Conservation (phyloP, 2,113 vertebrate genomes). For the Forbesichthys papilliferus region DNA sequence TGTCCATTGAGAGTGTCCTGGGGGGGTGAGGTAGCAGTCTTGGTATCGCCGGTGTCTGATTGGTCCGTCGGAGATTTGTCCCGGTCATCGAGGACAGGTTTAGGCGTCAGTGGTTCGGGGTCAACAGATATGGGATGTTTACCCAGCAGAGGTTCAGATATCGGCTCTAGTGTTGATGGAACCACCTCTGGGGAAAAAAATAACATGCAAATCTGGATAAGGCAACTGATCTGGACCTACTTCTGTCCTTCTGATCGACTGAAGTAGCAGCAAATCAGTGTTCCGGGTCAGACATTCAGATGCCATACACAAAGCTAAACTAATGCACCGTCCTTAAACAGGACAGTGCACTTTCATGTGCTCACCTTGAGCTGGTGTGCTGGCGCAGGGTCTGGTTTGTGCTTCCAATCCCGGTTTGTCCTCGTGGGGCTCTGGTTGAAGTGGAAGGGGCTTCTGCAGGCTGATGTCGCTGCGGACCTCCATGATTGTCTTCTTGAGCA, state of each 20-base stretch:
- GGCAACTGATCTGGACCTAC: background rate
- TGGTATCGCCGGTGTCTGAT: conserved; percentile 82
- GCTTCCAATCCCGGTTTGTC: conserved; percentile 6
- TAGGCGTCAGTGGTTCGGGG: conserved; percentile 85
- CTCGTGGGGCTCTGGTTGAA: conserved; percentile 47
- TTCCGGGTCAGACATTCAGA: too few relatives aligned
- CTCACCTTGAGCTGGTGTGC: too few relatives aligned
- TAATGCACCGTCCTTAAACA: too few relatives aligned
- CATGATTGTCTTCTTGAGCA: conserved; percentile 89
- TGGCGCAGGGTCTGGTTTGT: too few relatives aligned
- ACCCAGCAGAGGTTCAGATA: conserved; percentile 84
- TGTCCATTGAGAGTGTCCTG: conserved; percentile 80
- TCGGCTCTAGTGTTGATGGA: conserved; percentile 86
- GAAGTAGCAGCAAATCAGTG: too few relatives aligned
- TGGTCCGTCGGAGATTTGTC: conserved; percentile 86
- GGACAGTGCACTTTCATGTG: too few relatives aligned
- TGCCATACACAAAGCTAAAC: too few relatives aligned
- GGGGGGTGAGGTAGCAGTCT: conserved; percentile 86
- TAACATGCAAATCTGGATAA: background rate
- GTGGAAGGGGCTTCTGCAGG: conserved; percentile 74
- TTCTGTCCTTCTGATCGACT: background rate
- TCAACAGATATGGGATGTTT: conserved; percentile 79
- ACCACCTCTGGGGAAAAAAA: conserved; percentile 80
- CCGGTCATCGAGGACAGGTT: conserved; percentile 80
- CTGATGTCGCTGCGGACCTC: conserved; percentile 85